phyloP scores from a whole-genome alignment of 2,113 vertebrate species.

The Peromyscus polionotus region DNA sequence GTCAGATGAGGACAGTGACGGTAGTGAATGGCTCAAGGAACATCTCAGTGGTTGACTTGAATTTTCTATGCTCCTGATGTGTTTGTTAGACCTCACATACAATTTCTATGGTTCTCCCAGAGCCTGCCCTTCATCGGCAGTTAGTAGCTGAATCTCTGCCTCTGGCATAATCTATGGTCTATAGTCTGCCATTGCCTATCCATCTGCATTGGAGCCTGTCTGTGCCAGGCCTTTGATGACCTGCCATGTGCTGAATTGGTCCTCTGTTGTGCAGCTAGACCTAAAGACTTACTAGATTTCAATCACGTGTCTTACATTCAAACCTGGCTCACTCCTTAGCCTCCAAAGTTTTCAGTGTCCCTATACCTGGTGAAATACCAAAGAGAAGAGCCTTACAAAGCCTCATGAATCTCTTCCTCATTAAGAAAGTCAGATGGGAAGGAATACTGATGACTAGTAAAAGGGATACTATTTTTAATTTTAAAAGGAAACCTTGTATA shows the following conservation, averaged over 20 bases:
- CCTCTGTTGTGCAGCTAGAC: neutral
- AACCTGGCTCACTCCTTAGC: neutral
- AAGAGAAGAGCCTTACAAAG: neutral
- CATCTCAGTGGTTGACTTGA: neutral
- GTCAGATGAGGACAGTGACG: neutral
- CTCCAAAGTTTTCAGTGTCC: neutral
- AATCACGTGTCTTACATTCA: neutral
- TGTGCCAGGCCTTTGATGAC: neutral
- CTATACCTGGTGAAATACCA: neutral
- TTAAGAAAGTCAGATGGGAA: slow-evolving; percentile 6
- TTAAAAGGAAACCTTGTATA: neutral
- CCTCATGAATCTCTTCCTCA: neutral
- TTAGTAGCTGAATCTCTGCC: neutral
- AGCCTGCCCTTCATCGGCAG: neutral
- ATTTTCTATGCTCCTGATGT: neutral
- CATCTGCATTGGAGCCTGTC: neutral
- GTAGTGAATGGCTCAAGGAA: neutral
- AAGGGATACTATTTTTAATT: neutral
- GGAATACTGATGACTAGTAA: neutral
- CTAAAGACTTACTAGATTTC: neutral
- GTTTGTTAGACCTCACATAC: neutral
- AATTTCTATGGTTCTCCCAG: neutral
- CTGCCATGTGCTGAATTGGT: neutral
- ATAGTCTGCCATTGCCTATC: neutral
- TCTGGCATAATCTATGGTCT: neutral